A percentile compares a stretch with the other conserved stretches of the same genome.
phyloP scores from a whole-genome alignment of 2,888 invertebrate genomes.

The Mantis religiosa region DNA sequence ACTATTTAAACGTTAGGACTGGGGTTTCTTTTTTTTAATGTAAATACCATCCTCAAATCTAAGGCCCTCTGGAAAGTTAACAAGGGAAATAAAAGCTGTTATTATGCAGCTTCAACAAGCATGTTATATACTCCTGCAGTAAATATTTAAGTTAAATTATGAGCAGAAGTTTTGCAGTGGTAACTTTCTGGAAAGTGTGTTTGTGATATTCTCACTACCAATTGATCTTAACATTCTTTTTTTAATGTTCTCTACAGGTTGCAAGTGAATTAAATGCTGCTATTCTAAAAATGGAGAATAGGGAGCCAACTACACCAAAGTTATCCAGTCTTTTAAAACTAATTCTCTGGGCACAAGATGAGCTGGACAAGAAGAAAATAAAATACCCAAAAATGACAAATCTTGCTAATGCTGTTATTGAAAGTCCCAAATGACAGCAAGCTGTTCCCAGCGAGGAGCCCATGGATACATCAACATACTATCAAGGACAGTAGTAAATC shows the following conservation, averaged over 20 bases:
- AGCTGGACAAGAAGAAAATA: conserved; percentile 90
- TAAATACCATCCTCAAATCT: too few species aligned
- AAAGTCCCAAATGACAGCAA: conserved; percentile 58
- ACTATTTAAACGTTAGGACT: too few species aligned
- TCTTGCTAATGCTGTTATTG: conserved; percentile 77
- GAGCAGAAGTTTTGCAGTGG: too few species aligned
- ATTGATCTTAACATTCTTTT: too few species aligned
- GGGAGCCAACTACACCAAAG: conserved; percentile 86
- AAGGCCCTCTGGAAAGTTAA: too few species aligned
- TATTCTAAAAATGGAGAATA: conserved; percentile 90
- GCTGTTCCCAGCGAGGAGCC: conserved; percentile 12
- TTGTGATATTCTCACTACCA: too few species aligned
- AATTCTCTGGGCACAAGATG: conserved; percentile 93
- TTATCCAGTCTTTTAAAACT: conserved; percentile 86
- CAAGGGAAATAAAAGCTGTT: too few species aligned
- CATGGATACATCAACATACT: conserved; percentile 13
- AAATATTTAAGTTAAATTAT: too few species aligned
- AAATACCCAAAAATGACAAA: conserved; percentile 95
- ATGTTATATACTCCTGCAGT: too few species aligned
- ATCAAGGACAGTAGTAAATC: conserved; percentile 5
- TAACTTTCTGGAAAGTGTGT: too few species aligned
- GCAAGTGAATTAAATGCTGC: conserved; percentile 97
- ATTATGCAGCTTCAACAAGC: too few species aligned
- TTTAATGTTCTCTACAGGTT: conserved; percentile 55
- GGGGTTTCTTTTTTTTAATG: too few species aligned